phyloP scores from a whole-genome alignment of 1,140 invertebrate genomes.

The Pissodes strobi region DNA sequence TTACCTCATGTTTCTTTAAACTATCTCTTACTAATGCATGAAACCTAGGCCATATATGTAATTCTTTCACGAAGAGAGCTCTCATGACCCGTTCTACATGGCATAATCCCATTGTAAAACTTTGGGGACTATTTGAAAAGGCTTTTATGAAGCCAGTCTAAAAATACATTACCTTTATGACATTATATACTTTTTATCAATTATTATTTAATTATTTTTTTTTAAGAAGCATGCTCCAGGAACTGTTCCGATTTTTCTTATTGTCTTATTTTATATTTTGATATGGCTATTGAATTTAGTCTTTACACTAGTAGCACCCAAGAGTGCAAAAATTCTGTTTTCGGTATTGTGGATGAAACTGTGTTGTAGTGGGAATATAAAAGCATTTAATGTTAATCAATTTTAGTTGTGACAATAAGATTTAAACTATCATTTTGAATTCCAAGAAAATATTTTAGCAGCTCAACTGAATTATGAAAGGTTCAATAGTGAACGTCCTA shows the following conservation, averaged over 20 bases:
- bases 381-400: too few species aligned
- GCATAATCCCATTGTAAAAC: conserved; percentile 87
- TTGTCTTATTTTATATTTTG: background rate
- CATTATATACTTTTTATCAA: conserved; percentile 29
- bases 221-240: background rate
- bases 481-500: too few species aligned
- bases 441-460: too few species aligned
- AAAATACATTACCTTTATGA: conserved; percentile 54
- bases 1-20: conserved; percentile 62
- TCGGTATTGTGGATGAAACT: too few species aligned
- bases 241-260: background rate
- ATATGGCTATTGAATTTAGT: too few species aligned
- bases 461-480: too few species aligned
- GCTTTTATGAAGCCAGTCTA: conserved; percentile 96
- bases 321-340: too few species aligned
- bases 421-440: too few species aligned
- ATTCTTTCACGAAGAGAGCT: conserved; percentile 85
- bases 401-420: too few species aligned
- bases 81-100: conserved; percentile 93
- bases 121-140: conserved; percentile 84
- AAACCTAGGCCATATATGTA: conserved; percentile 92
- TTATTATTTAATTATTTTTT: background rate
- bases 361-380: too few species aligned
- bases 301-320: too few species aligned
- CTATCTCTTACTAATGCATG: conserved; percentile 62